Evolutionary conservation across 2,888 invertebrate species (phyloP).

Genomic region (Ornithoptera priamus): DNA sequence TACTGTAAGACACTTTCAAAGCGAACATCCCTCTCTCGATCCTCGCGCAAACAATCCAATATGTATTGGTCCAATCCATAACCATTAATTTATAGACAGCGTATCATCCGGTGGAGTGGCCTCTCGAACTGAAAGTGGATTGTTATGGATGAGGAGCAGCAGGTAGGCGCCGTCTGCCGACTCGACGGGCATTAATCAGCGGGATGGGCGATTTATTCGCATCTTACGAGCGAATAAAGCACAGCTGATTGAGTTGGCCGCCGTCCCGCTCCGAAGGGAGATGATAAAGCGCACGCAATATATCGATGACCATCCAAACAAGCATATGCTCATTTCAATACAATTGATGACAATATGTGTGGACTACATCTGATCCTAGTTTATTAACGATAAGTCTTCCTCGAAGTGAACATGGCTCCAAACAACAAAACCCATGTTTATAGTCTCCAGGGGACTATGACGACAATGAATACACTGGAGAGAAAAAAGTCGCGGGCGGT

Average conservation of each 20-base stretch:
- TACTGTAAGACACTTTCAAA: no score
- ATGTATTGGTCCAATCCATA: not conserved
- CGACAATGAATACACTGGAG: no score
- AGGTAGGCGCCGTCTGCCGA: constrained; percentile 36
- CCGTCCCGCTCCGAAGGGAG: not conserved
- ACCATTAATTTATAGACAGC: constrained; percentile 12
- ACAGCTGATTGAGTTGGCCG: constrained; percentile 16
- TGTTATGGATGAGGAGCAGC: constrained; percentile 4
- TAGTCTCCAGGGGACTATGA: no score
- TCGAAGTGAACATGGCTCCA: no score
- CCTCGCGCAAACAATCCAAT: no score
- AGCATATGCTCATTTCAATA: no score
- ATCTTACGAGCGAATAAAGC: constrained; percentile 34
- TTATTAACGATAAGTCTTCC: no score
- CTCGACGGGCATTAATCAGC: constrained; percentile 36
- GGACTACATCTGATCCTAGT: no score
- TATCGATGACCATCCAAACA: not conserved
- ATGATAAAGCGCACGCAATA: constrained; percentile 3
- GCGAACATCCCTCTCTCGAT: no score
- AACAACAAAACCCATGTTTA: no score
- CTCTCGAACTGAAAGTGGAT: constrained; percentile 21
- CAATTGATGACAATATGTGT: no score
- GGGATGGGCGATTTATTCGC: constrained; percentile 39
- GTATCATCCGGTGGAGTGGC: constrained; percentile 1
- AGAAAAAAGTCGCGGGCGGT: no score